Base-by-base conservation (phyloP, 2,797 vertebrate species). In the Takifugu rubripes region DNA sequence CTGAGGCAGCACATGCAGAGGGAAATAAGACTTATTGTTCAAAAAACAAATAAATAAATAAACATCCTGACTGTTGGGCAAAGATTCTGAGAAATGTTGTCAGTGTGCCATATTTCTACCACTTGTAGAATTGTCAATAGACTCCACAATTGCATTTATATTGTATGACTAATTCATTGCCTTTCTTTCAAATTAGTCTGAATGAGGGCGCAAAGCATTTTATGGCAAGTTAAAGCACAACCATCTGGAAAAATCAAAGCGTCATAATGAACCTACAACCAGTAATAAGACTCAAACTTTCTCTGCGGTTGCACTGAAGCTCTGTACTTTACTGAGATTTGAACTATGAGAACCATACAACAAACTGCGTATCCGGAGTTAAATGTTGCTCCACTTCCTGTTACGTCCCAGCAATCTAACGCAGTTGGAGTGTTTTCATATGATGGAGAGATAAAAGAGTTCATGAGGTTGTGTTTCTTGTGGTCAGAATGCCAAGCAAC, bases 201-300 rank as follows among this genome's bases (percentile, higher is more conserved):
- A 64, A 75, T 55, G 17, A 46, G 15, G 43, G 43, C 33, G 46
- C 25, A 53, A 44, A 42, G 56, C 26, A 45, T 57, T 82, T 81
- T 69, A 78, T 66, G 71, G 76, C 72, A 59, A 25, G 51, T 52
- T 26, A 17, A 66, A 74, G 52, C 57, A 57, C 54, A 75, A 61
- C 56, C 79, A 75, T 70, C 51, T 72, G 75, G 59, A 45, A 33
- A 43, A 76, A 74, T 68, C n/a, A 72, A 75, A 49, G 64, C 27
- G 43, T 33, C 0, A 25, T 68, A 49, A 44, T 5, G 49, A 64
- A 47, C 62, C 57, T 49, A 4, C 16, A 11, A 48, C 42, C 71
- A 54, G 59, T 36, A 59, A 61, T 12, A 47, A 50, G 44, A 72
- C 17, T 50, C 24, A 14, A 26, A 67, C 64, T 75, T 70, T 78